Evolutionary conservation across 2,113 vertebrate species (phyloP).

Genomic region (Azemiops feae): DNA sequence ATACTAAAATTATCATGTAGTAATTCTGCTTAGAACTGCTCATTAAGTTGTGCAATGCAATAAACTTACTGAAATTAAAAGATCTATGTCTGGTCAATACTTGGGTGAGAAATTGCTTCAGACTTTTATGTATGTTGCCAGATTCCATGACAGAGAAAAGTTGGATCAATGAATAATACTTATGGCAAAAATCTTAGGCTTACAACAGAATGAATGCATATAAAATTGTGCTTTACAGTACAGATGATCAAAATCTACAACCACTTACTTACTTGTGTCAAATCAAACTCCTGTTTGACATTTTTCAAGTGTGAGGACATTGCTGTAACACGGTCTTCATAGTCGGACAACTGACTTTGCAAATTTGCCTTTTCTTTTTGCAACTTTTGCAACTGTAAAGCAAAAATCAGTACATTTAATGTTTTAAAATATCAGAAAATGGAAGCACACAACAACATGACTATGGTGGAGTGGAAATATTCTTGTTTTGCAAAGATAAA

Average conservation of each 20-base stretch:
- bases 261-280: slow-evolving; percentile 78
- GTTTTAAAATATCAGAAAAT: not conserved
- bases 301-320: slow-evolving; percentile 77
- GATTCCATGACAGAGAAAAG: not conserved
- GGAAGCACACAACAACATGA: not conserved
- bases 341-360: slow-evolving; percentile 68
- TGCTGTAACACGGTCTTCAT: slow-evolving; percentile 71
- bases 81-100: not conserved
- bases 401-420: not conserved
- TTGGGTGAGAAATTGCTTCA: not conserved
- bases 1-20: not conserved
- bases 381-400: slow-evolving; percentile 76
- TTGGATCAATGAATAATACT: not conserved
- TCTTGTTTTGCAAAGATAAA: not conserved
- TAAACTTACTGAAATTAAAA: not conserved
- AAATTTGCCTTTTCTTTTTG: slow-evolving; percentile 70
- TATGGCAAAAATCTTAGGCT: not conserved
- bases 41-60: not conserved
- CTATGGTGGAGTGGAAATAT: not conserved
- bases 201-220: not conserved
- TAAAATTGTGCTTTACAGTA: not conserved
- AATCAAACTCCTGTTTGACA: slow-evolving; percentile 77
- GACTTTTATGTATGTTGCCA: not conserved
- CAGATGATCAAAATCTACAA: not conserved
- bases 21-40: not conserved